Percentiles rank a stretch among this genome's conserved stretches.
phyloP scores from a whole-genome alignment of 2,888 invertebrate genomes.

The Cephalotes varians region DNA sequence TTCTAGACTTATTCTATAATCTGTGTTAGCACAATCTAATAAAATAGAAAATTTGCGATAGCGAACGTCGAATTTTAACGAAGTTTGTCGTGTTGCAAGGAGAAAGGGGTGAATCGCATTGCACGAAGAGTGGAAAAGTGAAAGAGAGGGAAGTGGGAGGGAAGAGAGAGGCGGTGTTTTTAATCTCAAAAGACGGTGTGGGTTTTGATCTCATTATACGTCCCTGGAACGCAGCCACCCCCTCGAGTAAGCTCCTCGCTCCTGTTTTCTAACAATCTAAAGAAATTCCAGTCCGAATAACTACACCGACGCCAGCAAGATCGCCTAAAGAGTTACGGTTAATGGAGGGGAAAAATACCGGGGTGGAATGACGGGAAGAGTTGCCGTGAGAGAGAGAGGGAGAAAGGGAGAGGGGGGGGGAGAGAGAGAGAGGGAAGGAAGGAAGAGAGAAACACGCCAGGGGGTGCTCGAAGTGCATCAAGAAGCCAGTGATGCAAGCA shows the following conservation, averaged over 20 bases:
- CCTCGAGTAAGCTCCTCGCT: constrained; percentile 26
- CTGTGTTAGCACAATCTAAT: background rate
- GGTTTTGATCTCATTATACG: constrained; percentile 76
- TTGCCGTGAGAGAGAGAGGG: constrained; percentile 20
- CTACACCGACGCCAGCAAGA: constrained; percentile 56
- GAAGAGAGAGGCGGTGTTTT: constrained; percentile 56
- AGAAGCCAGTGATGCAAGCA: constrained; percentile 33
- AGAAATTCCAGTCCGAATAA: constrained; percentile 74
- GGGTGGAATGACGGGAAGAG: constrained; percentile 26
- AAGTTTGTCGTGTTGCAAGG: constrained; percentile 20
- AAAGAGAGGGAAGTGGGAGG: background rate
- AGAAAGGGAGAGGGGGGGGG: background rate
- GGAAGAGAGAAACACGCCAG: constrained; percentile 7
- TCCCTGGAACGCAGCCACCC: constrained; percentile 61
- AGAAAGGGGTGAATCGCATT: background rate
- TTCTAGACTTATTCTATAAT: constrained; percentile 22
- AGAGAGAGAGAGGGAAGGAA: background rate
- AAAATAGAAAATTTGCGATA: background rate
- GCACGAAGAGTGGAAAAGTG: background rate
- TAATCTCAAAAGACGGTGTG: constrained; percentile 68
- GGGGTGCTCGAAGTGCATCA: constrained; percentile 45
- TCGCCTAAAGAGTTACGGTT: constrained; percentile 72
- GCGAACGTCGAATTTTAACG: constrained; percentile 24
- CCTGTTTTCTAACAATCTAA: constrained; percentile 70
- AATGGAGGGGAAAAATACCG: constrained; percentile 72